Conservation (phyloP, 1,140 invertebrate genomes). For the Drosophila asahinai region DNA sequence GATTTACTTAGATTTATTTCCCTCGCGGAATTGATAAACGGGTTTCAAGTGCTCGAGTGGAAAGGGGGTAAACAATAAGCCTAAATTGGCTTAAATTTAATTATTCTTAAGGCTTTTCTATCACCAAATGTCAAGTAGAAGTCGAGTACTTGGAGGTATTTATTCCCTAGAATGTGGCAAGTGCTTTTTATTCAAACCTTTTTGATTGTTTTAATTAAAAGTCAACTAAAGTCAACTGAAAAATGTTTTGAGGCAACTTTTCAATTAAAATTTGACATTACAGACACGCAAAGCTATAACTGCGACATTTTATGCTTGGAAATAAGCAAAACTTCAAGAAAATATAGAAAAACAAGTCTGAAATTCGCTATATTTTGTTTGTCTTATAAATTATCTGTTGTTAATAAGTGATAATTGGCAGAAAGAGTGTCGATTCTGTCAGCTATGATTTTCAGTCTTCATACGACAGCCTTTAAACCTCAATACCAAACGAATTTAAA, state of each 20-base stretch:
- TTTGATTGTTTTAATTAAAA: conserved; percentile 43
- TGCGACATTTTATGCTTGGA: not conserved
- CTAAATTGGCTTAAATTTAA: conserved; percentile 20
- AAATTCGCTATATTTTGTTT: conserved; percentile 1
- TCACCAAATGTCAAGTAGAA: not conserved
- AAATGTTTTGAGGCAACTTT: conserved; percentile 11
- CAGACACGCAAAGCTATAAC: conserved; percentile 11
- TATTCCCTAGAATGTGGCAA: not conserved
- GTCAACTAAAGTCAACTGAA: conserved; percentile 14
- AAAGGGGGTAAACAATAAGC: conserved; percentile 6
- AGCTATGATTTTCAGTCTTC: conserved; percentile 10
- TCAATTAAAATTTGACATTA: conserved; percentile 42
- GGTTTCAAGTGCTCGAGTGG: conserved; percentile 8
- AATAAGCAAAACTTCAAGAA: conserved; percentile 11
- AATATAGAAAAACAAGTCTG: conserved; percentile 17
- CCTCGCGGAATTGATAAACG: conserved; percentile 42
- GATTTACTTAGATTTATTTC: conserved; percentile 47
- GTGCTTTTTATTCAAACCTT: not conserved
- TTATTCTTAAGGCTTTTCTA: not conserved
- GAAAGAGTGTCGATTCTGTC: conserved; percentile 35
- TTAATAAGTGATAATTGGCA: conserved; percentile 52
- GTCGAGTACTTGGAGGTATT: not conserved
- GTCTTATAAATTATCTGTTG: conserved; percentile 9
- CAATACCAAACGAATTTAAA: conserved; percentile 35
- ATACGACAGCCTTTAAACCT: not conserved